Evolutionary conservation across 2,888 invertebrate genomes (phyloP).

Genomic region (Corbicula japonica): DNA sequence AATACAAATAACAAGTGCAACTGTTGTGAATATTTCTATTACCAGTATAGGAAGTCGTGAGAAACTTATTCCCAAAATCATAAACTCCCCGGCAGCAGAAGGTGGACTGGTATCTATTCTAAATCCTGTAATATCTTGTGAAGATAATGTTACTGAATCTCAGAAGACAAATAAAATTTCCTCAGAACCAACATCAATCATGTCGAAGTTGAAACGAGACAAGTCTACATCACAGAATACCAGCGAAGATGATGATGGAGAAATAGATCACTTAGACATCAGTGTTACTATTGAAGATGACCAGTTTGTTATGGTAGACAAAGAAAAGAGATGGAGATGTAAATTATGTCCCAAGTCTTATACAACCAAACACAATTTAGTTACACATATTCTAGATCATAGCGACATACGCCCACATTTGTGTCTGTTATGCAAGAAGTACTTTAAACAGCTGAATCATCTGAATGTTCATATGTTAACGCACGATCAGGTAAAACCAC

Average conservation of each 20-base stretch:
- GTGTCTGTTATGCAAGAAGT: constrained; percentile 85
- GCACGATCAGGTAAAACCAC: constrained; percentile 85
- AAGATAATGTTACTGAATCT: constrained; percentile 4
- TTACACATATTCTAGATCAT: constrained; percentile 85
- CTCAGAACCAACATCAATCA: constrained; percentile 46
- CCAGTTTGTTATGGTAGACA: constrained; percentile 82
- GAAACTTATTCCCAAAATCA: constrained; percentile 57
- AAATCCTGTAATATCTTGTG: constrained; percentile 34
- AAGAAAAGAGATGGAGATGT: constrained; percentile 85
- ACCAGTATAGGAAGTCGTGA: constrained; percentile 72
- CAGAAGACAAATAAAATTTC: constrained; percentile 20
- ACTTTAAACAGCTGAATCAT: constrained; percentile 86
- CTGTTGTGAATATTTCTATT: constrained; percentile 77
- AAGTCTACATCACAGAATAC: constrained; percentile 17
- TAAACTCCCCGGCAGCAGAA: constrained; percentile 55
- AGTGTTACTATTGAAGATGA: constrained; percentile 83
- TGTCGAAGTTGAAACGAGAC: constrained; percentile 57
- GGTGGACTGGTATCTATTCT: constrained; percentile 66
- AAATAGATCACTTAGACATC: constrained; percentile 80
- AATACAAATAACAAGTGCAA: constrained; percentile 74
- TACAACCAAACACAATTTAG: constrained; percentile 86
- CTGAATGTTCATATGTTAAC: constrained; percentile 86
- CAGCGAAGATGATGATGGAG: constrained; percentile 38
- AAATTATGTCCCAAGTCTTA: constrained; percentile 85
- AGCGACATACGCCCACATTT: constrained; percentile 85